A percentile compares a stretch with the other conserved stretches of the same genome.
These are phyloP conservation scores for Enchytraeus crypticus DNA, from an alignment of 2,888 invertebrate species.

Conservation along the genomic window DNA sequence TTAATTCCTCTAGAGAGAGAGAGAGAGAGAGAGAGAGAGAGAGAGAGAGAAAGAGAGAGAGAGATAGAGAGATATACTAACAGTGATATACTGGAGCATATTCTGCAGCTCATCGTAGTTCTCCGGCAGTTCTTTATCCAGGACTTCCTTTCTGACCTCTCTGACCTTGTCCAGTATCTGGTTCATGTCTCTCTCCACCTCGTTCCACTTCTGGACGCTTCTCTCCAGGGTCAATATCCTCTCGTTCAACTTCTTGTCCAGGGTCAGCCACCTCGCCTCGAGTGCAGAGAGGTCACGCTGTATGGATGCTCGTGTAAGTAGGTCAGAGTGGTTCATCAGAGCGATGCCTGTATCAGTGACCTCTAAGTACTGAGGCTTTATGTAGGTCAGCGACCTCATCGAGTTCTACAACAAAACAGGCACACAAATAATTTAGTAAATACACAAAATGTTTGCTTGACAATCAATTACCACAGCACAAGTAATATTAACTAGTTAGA, in stretches of 20 bases:
- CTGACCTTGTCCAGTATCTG: conserved; percentile 40
- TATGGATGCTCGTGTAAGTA: conserved; percentile 19
- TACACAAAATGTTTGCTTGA: too few relatives aligned
- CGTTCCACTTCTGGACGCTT: conserved; percentile 34
- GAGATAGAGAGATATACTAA: too few relatives aligned
- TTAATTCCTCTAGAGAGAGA: too few relatives aligned
- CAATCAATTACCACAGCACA: too few relatives aligned
- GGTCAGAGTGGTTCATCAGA: conserved; percentile 34
- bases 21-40: too few relatives aligned
- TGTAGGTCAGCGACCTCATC: conserved; percentile 12
- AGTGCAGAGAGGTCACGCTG: conserved; percentile 11
- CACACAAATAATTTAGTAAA: too few relatives aligned
- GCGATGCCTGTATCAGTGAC: conserved; percentile 34
- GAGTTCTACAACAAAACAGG: conserved; percentile 4
- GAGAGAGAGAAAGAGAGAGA: too few relatives aligned
- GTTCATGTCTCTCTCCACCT: conserved; percentile 41
- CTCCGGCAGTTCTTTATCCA: conserved; percentile 34
- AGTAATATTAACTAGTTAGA: too few relatives aligned
- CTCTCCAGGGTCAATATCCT: conserved; percentile 25
- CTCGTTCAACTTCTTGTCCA: conserved; percentile 30
- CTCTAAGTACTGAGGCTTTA: conserved; percentile 36
- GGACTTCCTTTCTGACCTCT: conserved; percentile 31
- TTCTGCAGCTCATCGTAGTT: conserved; percentile 37
- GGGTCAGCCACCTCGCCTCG: conserved; percentile 11
- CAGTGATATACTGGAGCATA: not conserved